A percentile compares a stretch with the other conserved stretches of the same genome.
These are phyloP conservation scores for Calyptommatus sinebrachiatus DNA, from an alignment of 2,113 vertebrate species.

Conservation along the genomic window DNA sequence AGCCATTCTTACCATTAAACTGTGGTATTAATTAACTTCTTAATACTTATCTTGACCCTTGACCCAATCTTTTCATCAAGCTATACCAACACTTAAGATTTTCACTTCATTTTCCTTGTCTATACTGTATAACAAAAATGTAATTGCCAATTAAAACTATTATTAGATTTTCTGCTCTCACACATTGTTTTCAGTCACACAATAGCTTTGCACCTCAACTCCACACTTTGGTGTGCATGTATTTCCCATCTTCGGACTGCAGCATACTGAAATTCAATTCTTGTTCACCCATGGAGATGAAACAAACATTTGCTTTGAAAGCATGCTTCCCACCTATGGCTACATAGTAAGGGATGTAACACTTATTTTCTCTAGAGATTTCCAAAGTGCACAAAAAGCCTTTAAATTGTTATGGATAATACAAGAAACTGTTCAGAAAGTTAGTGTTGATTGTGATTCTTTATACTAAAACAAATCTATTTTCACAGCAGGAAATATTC, in stretches of 20 bases:
- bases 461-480: constrained; percentile 10
- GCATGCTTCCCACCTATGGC: neutral
- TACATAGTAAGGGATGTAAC: neutral
- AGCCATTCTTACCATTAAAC: neutral
- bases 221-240: neutral
- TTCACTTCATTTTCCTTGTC: neutral
- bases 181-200: neutral
- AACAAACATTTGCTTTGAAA: constrained; percentile 9
- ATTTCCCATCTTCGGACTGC: neutral
- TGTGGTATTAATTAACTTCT: neutral
- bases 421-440: neutral
- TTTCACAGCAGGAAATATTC: constrained; percentile 19
- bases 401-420: constrained; percentile 16
- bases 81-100: neutral
- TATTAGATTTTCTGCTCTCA: neutral
- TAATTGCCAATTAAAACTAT: neutral
- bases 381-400: constrained; percentile 1
- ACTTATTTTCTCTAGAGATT: constrained; percentile 8
- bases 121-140: neutral
- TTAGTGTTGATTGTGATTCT: neutral
- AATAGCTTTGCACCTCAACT: no score
- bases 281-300: neutral
- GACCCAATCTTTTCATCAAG: neutral
- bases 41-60: neutral
- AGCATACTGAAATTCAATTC: neutral